Base-by-base conservation (phyloP, 2,113 vertebrate species). In the Sula dactylatra region DNA sequence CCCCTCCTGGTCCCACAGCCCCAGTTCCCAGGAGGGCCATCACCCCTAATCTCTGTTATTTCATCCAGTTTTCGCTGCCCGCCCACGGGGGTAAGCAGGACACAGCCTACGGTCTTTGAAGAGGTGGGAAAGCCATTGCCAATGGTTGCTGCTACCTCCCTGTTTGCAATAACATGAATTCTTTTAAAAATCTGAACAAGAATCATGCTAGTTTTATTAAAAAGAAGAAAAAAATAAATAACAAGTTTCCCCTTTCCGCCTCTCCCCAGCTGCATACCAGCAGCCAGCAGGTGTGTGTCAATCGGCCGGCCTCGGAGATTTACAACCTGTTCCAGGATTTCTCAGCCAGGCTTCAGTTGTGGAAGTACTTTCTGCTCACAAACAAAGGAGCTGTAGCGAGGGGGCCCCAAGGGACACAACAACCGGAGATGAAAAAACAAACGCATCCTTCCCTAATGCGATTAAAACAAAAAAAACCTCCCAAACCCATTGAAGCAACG, bases 281-380 rank as follows among this genome's bases (percentile, higher is more conserved):
- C 84, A 82, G 89, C 90, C 92, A 93, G 96, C 97, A 97, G 97
- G 97, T 97, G 97, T 96, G 83, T 96, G 94, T 95, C 62, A 62
- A 69, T 82, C 34, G 5, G 27, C 65, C 18, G 9, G 90, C 91
- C 59, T 9, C 2, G 1, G 87, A 98, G 97, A 98, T 98, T 97
- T 97, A 97, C 96, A 96, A 92, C 92, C 96, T 97, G 96, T 40
- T 85, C 88, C 95, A 95, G 90, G 78, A 83, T 93, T 91, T 93
- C 93, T 93, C 38, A 24, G 69, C 76, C 93, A 82, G 80, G 77
- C 64, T 73, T 62, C 22, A 38, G 56, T 38, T 26, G 47, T 87
- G 93, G 94, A 97, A 96, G 79, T 31, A 11, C 93, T 97, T 98
- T 94, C 93, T 97, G 86, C 92, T 96, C 82, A 82, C 93, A 91